Conservation (phyloP, 1,140 invertebrate genomes). For the Drosophila littoralis region DNA sequence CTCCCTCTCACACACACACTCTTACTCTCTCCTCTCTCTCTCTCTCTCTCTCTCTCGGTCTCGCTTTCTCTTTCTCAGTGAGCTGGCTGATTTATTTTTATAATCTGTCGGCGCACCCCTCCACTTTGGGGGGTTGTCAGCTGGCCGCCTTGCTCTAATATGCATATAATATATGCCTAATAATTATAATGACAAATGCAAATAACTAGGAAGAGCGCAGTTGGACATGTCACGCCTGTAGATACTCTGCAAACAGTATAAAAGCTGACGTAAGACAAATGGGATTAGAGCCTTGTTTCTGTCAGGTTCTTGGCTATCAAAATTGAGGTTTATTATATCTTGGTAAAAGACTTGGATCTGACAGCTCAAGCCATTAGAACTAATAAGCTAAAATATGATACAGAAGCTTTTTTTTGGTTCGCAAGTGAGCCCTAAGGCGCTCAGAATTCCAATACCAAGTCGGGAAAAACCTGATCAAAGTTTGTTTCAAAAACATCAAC, state of each 20-base stretch:
- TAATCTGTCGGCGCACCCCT: constrained; percentile 13
- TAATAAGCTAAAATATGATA: no score
- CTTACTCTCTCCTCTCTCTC: not conserved
- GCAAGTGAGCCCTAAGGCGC: no score
- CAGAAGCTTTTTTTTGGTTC: no score
- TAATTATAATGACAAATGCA: constrained; percentile 45
- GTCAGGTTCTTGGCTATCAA: no score
- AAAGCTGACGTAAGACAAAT: no score
- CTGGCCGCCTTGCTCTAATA: constrained; percentile 9
- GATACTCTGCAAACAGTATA: not conserved
- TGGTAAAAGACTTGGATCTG: no score
- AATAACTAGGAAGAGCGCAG: not conserved
- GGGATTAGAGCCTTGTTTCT: no score
- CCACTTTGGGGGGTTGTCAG: not conserved
- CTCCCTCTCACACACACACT: not conserved
- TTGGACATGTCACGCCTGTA: not conserved
- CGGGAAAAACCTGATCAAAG: no score
- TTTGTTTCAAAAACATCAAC: no score
- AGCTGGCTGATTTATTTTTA: constrained; percentile 45
- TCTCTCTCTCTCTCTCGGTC: not conserved
- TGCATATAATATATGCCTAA: constrained; percentile 29
- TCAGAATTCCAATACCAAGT: no score
- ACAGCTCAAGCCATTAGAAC: no score
- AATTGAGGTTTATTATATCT: no score
- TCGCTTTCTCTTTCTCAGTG: constrained; percentile 1